Evolutionary conservation across 2,113 vertebrate species (phyloP), one percentile per base, ranked within the genome.

Genomic region (Lipophrys pholis): DNA sequence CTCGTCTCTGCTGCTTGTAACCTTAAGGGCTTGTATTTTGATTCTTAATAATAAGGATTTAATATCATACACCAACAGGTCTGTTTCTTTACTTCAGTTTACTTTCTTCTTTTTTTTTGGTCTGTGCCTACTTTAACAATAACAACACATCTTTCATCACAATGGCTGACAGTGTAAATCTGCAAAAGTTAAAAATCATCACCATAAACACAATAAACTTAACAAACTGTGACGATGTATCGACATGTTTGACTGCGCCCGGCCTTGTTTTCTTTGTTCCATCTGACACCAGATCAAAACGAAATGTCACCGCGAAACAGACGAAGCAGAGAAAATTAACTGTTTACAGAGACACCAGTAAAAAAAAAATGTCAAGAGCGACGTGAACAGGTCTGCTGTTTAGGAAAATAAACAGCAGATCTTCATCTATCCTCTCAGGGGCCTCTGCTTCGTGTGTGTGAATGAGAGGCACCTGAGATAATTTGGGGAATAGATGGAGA

Each of bases 401-500:
- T 56, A 51, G 35, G 14, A 80, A 57, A 53, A 56, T 46, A 42
- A 77, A 72, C 41, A 54, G 2, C 15, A 55, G 11, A 35, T 60
- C 6, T 30, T 30, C 21, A 30, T 30, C 12, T 17, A 45, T 56
- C 55, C 38, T 52, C 41, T 48, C 21, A 30, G 2, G 21, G 2
- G 21, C 21, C 50, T 62, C n/a, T 67, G 11, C 55, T 52, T 55
- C 7, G 59, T 54, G 41, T 38, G 30, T 14, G 6, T 61, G 40
- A 71, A 61, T 5, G 11, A 71, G 69, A 69, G n/a, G 40, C 73
- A 84, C 81, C 69, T 80, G 52, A 58, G 55, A 69, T 73, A 11
- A 64, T 85, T 66, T 73, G 65, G 39, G 48, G 68, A 69, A 83
- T 75, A 70, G 45, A 83, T 82, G 55, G 78, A 83, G 78, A 80